Evolutionary conservation across 1,140 invertebrate genomes (phyloP).

Genomic region (Archivesica marissinica): DNA sequence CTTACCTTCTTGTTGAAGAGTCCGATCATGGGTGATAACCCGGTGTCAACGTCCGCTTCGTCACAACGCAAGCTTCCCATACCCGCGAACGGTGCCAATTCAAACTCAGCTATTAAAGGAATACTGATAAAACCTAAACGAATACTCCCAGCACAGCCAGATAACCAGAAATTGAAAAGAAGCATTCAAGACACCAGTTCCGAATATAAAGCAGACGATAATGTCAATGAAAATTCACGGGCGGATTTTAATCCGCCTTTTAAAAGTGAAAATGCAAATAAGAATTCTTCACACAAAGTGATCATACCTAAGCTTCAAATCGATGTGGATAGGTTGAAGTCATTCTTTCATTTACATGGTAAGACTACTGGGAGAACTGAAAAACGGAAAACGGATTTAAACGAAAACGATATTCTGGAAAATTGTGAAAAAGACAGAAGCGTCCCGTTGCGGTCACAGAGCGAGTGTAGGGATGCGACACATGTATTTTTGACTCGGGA

Average conservation of each 20-base stretch:
- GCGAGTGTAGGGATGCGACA: neutral
- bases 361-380: conserved; percentile 10
- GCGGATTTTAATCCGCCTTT: neutral
- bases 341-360: conserved; percentile 21
- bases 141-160: conserved; percentile 55
- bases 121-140: conserved; percentile 55
- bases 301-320: conserved; percentile 34
- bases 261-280: conserved; percentile 23
- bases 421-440: conserved; percentile 2
- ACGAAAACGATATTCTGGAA: conserved; percentile 15
- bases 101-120: conserved; percentile 52
- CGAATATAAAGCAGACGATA: conserved; percentile 33
- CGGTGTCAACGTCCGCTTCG: neutral
- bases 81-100: conserved; percentile 28
- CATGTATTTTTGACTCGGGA: conserved; percentile 3
- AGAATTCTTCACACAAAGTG: neutral
- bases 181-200: neutral
- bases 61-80: conserved; percentile 53
- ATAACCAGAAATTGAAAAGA: conserved; percentile 43
- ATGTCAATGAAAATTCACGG: neutral
- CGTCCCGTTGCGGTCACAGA: neutral
- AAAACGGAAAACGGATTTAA: conserved; percentile 32
- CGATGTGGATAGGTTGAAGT: conserved; percentile 44
- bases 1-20: conserved; percentile 11
- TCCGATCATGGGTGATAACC: conserved; percentile 45